Evolutionary conservation across 2,888 invertebrate genomes (phyloP).

Genomic region (Drosophila ustulata): DNA sequence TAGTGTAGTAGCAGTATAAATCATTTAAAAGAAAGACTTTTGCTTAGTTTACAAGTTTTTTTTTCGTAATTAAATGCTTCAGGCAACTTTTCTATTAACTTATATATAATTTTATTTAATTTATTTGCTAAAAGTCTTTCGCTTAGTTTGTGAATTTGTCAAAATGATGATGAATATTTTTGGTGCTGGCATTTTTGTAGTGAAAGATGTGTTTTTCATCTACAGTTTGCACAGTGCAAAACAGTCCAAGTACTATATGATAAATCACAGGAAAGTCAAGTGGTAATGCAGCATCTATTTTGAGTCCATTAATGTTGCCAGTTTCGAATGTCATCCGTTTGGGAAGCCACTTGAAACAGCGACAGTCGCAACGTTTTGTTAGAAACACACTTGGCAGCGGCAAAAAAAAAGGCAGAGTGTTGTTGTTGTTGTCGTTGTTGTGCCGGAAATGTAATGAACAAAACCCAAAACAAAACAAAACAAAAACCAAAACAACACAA

Average conservation of each 20-base stretch:
- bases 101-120: too few relatives aligned
- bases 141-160: background rate
- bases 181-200: too few relatives aligned
- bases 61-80: too few relatives aligned
- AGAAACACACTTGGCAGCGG: conserved; percentile 6
- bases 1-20: too few relatives aligned
- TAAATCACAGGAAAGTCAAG: background rate
- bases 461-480: conserved; percentile 16
- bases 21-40: too few relatives aligned
- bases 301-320: background rate
- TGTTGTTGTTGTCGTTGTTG: background rate
- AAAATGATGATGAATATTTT: background rate
- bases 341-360: background rate
- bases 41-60: too few relatives aligned
- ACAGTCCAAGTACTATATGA: too few relatives aligned
- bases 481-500: background rate
- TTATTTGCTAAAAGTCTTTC: too few relatives aligned
- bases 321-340: background rate
- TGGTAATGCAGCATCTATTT: background rate
- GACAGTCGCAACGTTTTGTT: conserved; percentile 5
- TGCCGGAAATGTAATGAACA: conserved; percentile 35
- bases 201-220: too few relatives aligned
- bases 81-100: too few relatives aligned
- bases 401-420: background rate
- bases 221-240: too few relatives aligned